Conservation (phyloP, 2,888 invertebrate species). For the Penaeus monodon region DNA sequence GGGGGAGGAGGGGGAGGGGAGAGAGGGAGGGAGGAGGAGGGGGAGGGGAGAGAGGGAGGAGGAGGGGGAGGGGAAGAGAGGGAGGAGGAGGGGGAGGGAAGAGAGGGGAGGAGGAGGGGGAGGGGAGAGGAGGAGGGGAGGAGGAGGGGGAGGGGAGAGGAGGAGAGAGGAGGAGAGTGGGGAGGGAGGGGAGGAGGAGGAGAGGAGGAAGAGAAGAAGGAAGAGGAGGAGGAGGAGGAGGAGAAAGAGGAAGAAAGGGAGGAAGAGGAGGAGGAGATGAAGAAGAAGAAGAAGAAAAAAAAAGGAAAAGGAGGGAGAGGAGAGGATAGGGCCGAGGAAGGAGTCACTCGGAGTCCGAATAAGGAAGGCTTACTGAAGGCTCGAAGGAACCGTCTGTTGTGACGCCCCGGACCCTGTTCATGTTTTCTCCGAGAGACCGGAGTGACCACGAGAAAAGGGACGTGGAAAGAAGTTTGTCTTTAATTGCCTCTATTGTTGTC, state of each 20-base stretch:
- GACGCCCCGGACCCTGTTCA: neutral
- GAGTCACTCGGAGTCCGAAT: neutral
- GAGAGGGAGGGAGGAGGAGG: neutral
- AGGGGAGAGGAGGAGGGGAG: neutral
- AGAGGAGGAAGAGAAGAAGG: no score
- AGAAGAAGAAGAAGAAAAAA: neutral
- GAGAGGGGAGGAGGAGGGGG: no score
- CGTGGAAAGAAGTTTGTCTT: no score
- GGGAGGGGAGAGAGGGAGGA: neutral
- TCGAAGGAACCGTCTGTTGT: neutral
- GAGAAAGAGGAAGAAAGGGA: neutral
- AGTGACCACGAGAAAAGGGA: neutral
- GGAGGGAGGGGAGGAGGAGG: rapidly evolving
- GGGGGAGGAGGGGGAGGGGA: neutral
- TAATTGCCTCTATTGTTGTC: no score
- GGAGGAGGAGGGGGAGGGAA: no score
- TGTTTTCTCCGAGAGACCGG: neutral
- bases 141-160: neutral
- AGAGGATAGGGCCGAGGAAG: neutral
- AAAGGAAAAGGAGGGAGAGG: neutral
- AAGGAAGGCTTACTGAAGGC: no score
- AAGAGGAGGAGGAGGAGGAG: no score
- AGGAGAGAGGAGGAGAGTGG: no score
- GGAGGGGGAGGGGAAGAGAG: neutral
- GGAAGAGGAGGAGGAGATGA: neutral